These are phyloP conservation scores for Hybos culiciformis DNA, from an alignment of 2,888 invertebrate genomes.

Conservation along the genomic window DNA sequence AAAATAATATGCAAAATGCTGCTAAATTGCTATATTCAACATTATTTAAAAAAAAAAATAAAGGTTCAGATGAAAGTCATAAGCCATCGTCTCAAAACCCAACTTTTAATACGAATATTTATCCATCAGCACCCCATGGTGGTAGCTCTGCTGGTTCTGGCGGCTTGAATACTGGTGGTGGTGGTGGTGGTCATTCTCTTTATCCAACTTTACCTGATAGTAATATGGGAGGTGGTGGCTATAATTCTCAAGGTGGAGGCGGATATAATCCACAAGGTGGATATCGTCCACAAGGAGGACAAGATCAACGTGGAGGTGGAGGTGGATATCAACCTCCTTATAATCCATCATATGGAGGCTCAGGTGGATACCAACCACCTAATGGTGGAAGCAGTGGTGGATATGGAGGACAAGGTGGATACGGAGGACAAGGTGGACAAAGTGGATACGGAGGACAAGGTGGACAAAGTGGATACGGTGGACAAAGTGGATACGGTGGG, in stretches of 20 bases:
- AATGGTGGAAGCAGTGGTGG: constrained; percentile 17
- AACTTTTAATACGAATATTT: neutral
- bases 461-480: constrained; percentile 15
- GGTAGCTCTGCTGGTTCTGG: constrained; percentile 11
- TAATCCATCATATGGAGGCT: constrained; percentile 19
- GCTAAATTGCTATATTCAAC: too few relatives aligned
- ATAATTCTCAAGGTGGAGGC: constrained; percentile 15
- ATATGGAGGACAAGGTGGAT: constrained; percentile 13
- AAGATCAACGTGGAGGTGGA: constrained; percentile 7
- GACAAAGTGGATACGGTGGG: constrained; percentile 14
- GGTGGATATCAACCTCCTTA: constrained; percentile 18
- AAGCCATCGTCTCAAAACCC: too few relatives aligned
- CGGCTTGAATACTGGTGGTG: constrained; percentile 12
- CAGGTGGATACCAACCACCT: constrained; percentile 1
- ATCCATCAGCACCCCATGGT: constrained; percentile 3
- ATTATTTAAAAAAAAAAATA: too few relatives aligned
- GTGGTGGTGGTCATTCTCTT: constrained; percentile 13
- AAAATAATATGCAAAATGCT: too few relatives aligned
- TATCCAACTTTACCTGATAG: constrained; percentile 14
- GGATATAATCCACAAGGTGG: constrained; percentile 19
- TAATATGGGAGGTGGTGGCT: constrained; percentile 14
- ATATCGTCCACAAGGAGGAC: constrained; percentile 5
- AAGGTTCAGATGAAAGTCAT: too few relatives aligned
- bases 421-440: neutral
- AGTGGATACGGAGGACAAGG: constrained; percentile 13